Percentiles rank a stretch among this genome's conserved stretches.
Evolutionary conservation across 2,113 vertebrate genomes (phyloP).

Genomic region (Aegithalos caudatus): DNA sequence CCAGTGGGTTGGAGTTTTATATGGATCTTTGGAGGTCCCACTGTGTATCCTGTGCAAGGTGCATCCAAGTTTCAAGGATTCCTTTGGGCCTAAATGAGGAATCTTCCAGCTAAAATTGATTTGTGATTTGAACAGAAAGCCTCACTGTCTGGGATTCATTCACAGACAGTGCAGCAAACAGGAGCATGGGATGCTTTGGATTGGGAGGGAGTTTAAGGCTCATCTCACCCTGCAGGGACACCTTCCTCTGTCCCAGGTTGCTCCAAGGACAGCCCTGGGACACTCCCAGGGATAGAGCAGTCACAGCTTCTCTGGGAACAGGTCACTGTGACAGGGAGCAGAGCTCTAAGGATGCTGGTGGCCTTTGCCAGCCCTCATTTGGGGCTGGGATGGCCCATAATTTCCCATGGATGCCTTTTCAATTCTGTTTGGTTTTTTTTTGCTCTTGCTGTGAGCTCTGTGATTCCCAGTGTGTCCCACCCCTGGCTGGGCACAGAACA

Average conservation of each 20-base stretch:
- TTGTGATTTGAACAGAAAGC: neutral
- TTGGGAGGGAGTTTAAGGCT: neutral
- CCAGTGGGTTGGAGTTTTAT: neutral
- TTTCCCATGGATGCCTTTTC: neutral
- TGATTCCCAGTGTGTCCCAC: neutral
- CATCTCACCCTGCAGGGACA: neutral
- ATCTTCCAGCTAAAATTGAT: neutral
- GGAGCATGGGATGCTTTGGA: neutral
- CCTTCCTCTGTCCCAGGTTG: neutral
- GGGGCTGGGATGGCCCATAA: neutral
- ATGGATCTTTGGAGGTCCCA: neutral
- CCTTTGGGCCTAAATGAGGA: neutral
- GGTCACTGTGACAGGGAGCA: neutral
- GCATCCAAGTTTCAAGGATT: neutral
- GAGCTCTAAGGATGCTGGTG: neutral
- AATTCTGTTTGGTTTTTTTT: rapidly evolving
- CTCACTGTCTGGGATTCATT: neutral
- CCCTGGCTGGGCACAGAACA: neutral
- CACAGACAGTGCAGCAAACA: neutral
- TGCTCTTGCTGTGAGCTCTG: neutral
- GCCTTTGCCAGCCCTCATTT: neutral
- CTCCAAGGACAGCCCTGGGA: too few species aligned
- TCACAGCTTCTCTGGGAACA: neutral
- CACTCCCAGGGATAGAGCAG: neutral
- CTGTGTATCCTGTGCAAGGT: too few species aligned